A percentile compares a stretch with the other conserved stretches of the same genome.
These are phyloP conservation scores for Pteruthius melanotis DNA, from an alignment of 2,113 vertebrate species.

Conservation along the genomic window DNA sequence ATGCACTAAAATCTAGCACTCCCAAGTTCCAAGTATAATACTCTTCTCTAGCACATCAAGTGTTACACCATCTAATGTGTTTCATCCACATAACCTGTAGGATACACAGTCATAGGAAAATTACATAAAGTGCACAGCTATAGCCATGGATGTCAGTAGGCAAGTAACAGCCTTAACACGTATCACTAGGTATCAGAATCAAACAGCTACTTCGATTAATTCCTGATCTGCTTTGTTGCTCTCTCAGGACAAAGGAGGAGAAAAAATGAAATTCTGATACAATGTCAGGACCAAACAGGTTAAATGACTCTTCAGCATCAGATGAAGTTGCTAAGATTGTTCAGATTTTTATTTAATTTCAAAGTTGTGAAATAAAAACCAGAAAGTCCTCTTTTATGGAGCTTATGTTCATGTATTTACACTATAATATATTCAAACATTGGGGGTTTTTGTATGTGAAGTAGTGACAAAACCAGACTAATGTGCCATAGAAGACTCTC, in stretches of 20 bases:
- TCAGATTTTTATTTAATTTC: not conserved
- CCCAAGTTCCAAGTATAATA: not conserved
- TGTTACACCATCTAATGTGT: not conserved
- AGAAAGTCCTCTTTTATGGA: not conserved
- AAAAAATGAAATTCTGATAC: not conserved
- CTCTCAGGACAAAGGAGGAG: not conserved
- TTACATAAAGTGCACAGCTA: not conserved
- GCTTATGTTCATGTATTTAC: not conserved
- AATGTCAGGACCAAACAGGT: not conserved
- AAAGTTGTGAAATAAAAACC: not conserved
- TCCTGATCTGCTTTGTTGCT: not conserved
- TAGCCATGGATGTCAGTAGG: not conserved
- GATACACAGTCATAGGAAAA: not conserved
- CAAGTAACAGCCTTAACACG: not conserved
- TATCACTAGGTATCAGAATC: not conserved
- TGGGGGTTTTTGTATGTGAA: not conserved
- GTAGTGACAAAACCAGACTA: not conserved
- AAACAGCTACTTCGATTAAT: not conserved
- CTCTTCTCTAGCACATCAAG: not conserved
- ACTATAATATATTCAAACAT: not conserved
- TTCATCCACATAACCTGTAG: not conserved
- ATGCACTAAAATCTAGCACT: not conserved
- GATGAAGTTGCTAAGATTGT: not conserved
- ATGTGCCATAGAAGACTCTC: not conserved
- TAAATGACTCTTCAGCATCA: not conserved